Evolutionary conservation across 2,888 invertebrate species (phyloP).

Genomic region (Baccha elongata): DNA sequence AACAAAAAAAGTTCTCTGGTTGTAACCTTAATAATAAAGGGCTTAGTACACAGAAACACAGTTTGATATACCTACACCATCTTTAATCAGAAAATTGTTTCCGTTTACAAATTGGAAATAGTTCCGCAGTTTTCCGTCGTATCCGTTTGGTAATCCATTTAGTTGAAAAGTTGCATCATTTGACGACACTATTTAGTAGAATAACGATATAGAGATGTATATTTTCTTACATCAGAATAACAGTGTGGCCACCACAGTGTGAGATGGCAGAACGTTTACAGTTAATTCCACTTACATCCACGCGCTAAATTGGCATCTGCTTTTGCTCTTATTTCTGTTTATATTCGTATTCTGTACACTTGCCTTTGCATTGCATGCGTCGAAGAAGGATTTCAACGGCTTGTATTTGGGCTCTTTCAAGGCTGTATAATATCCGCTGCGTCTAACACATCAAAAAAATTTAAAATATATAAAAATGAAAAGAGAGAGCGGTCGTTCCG

Average conservation of each 20-base stretch:
- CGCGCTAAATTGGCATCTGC: conserved; percentile 58
- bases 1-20: conserved; percentile 41
- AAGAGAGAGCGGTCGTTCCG: too few relatives aligned
- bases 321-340: conserved; percentile 39
- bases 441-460: too few relatives aligned
- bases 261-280: conserved; percentile 1
- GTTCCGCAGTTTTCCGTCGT: conserved; percentile 72
- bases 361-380: background rate
- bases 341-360: background rate
- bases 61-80: conserved; percentile 72
- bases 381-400: conserved; percentile 3
- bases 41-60: conserved; percentile 65
- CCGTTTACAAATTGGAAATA: conserved; percentile 80
- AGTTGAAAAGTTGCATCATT: conserved; percentile 54
- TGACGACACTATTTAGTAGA: conserved; percentile 21
- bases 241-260: conserved; percentile 53
- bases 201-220: background rate
- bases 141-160: conserved; percentile 74
- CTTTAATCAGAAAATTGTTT: conserved; percentile 81
- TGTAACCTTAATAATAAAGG: conserved; percentile 73
- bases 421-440: too few relatives aligned
- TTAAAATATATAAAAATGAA: too few relatives aligned
- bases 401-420: too few relatives aligned
- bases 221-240: conserved; percentile 51
- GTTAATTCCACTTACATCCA: conserved; percentile 63